Evolutionary conservation across 2,797 vertebrate species (phyloP), one percentile per base, ranked within the genome.

Genomic region (Cryptoprocta ferox): DNA sequence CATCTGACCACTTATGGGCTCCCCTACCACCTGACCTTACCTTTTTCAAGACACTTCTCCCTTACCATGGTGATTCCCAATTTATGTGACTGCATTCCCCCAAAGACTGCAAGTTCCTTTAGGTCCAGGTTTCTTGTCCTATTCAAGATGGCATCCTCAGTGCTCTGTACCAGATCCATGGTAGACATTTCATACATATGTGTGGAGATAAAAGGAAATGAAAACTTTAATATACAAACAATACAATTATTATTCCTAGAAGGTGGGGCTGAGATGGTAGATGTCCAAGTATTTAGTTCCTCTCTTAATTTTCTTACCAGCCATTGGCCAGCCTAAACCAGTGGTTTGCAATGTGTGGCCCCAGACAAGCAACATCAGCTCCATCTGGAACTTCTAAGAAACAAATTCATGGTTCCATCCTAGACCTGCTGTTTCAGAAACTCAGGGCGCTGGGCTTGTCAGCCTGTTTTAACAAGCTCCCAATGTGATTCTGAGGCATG

Each of bases 151-250:
- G 32, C 15, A 16, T 50, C 68, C 16, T 56, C n/a, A 70, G 37
- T 28, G 19, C 61, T 91, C 91, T 86, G 61, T 7, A 18, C 14
- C 56, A 50, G 19, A 89, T 71, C 93, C 61, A 11, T 37, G 37
- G 66, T 19, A 56, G 32, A 5, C 28, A 10, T 59, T 94, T 39
- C 10, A 28, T 76, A 50, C 28, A 45, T 94, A 30, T 3, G 2
- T 90, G 9, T 21, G 87, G 39, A 94, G 50, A 42, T 80, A 32
- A 68, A 85, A 93, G 94, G 63, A 56, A 92, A 61, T 80, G 53
- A 78, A 78, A 89, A 79, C 16, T 37, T 6, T 56, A 61, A 79
- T 61, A 82, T 26, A 79, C 21, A 93, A 26, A 53, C 30, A 78
- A 18, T 65, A 88, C 53, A 81, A 76, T 45, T 65, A 42, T 13